Evolutionary conservation across 2,888 invertebrate genomes (phyloP), one percentile per base, ranked within the genome.

Genomic region (Actias luna): DNA sequence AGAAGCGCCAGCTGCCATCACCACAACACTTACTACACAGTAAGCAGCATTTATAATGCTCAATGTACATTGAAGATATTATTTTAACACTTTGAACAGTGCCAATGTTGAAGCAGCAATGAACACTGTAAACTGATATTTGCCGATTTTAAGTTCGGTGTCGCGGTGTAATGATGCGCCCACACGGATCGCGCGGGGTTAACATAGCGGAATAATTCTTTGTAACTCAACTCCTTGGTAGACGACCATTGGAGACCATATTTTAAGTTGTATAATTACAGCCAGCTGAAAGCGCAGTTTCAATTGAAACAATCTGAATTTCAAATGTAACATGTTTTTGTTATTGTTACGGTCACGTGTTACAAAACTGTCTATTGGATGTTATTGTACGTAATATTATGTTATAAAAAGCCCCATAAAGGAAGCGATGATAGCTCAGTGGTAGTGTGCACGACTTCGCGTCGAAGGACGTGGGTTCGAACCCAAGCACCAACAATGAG

Each of bases 121-220:
- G 55, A n/a, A 55, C 16, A 27, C 2, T 29, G 16, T 55, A 3
- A 27, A 5, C 29, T 55, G n/a, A 55, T n/a, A 29, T 7, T 29
- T 29, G 12, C 2, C 29, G 1, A 55, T 29, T 29, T 29, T 29
- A 0, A 29, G 12, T 29, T 29, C 14, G 67, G 70, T 76, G 80
- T 82, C 16, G 16, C 14, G 67, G 70, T 76, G 80, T 82, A 83
- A 66, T 76, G 75, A 74, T 74, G 79, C 78, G 74, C 84, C 83
- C 81, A 84, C 84, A 79, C 82, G 83, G 79, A 76, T 82, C 82
- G 83, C 84, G 79, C 82, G 82, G 79, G 75, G 73, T 74, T 73
- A 73, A 76, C 73, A 70, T 76, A 74, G 68, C 72, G 71, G 69
- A 74, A 76, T 77, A 77, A 77, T 73, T 72, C 69, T 71, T 72